Evolutionary conservation across 1,140 invertebrate species (phyloP).

Genomic region (Drosophila takahashii): DNA sequence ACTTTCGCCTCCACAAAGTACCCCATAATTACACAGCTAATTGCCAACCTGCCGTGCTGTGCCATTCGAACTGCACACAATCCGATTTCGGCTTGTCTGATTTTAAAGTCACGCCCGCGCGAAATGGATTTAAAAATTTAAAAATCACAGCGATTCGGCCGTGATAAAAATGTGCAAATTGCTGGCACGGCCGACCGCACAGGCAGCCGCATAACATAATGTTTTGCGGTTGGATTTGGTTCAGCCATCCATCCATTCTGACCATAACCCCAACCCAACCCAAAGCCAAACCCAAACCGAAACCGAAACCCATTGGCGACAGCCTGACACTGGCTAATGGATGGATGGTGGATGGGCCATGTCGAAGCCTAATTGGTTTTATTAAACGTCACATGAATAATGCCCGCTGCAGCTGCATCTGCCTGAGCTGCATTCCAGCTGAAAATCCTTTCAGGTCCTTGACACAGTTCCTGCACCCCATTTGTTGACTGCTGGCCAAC

Average conservation of each 20-base stretch:
- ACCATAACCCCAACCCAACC: not conserved
- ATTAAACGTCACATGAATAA: constrained; percentile 69
- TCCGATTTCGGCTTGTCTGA: constrained; percentile 1
- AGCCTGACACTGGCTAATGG: constrained; percentile 59
- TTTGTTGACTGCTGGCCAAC: constrained; percentile 49
- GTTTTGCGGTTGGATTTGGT: constrained; percentile 70
- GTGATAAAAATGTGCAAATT: constrained; percentile 69
- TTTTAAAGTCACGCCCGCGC: constrained; percentile 38
- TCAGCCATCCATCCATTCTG: constrained; percentile 5
- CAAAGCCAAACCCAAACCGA: constrained; percentile 5
- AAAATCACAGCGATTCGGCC: constrained; percentile 25
- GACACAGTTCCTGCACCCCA: constrained; percentile 3
- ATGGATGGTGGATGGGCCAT: constrained; percentile 60
- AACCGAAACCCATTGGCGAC: constrained; percentile 26
- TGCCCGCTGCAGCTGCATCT: constrained; percentile 28
- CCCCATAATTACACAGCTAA: constrained; percentile 41
- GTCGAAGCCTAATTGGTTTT: constrained; percentile 73
- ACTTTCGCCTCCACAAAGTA: constrained; percentile 2
- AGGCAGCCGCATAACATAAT: constrained; percentile 72
- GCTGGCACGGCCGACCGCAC: constrained; percentile 63
- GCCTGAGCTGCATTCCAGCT: constrained; percentile 36
- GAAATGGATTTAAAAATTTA: constrained; percentile 39
- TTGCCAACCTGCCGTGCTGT: constrained; percentile 7
- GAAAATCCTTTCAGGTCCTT: constrained; percentile 30
- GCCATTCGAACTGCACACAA: constrained; percentile 19